Evolutionary conservation across 2,113 vertebrate genomes (phyloP).

Genomic region (Nannospalax galili): DNA sequence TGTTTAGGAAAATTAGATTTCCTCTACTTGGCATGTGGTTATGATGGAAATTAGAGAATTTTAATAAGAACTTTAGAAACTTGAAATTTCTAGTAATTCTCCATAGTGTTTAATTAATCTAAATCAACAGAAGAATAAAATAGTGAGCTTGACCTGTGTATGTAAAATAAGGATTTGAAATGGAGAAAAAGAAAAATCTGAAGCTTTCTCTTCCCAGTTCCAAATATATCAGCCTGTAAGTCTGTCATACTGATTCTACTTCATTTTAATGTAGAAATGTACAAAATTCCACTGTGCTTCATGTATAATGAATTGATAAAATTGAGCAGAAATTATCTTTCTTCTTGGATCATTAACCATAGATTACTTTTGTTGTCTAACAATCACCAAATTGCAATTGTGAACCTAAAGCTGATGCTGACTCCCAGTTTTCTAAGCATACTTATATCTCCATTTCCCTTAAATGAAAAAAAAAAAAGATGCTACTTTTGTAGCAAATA

Average conservation of each 20-base stretch:
- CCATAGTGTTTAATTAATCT: neutral
- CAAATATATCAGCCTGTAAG: neutral
- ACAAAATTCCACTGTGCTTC: neutral
- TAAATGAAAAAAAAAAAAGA: neutral
- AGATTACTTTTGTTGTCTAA: neutral
- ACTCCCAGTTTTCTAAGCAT: neutral
- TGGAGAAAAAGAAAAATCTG: neutral
- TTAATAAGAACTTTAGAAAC: neutral
- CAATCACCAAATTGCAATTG: neutral
- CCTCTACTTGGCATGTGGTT: neutral
- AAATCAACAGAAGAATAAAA: neutral
- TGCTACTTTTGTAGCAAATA: neutral
- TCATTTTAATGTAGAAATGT: neutral
- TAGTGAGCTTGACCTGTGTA: neutral
- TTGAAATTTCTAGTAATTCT: neutral
- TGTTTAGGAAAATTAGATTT: neutral
- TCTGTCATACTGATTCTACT: neutral
- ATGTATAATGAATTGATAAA: neutral
- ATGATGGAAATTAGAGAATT: neutral
- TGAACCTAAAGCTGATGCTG: neutral
- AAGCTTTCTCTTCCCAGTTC: neutral
- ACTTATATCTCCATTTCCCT: conserved; percentile 17
- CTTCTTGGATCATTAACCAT: neutral
- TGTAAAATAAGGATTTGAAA: neutral
- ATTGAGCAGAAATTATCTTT: neutral